Percentiles rank a stretch among this genome's conserved stretches.
Evolutionary conservation across 2,113 vertebrate genomes (phyloP).

Genomic region (Donacobius atricapilla): DNA sequence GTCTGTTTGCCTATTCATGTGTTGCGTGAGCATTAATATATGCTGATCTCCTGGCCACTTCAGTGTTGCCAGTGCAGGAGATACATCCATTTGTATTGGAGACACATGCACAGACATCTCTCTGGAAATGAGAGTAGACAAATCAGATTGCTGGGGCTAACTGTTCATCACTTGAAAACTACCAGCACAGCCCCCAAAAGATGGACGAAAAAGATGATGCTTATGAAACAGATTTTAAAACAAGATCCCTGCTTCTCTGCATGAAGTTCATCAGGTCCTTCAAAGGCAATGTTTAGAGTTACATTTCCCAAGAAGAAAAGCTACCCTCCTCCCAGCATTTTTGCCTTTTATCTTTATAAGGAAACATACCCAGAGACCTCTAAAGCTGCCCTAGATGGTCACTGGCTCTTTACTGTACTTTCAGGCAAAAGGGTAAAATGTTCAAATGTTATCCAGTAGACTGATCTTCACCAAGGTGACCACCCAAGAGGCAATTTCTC

Average conservation of each 20-base stretch:
- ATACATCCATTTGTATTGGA: neutral
- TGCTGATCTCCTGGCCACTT: neutral
- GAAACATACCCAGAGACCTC: neutral
- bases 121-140: neutral
- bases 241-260: neutral
- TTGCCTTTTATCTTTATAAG: neutral
- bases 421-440: neutral
- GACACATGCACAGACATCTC: neutral
- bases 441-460: neutral
- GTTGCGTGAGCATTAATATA: neutral
- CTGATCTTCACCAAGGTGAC: neutral
- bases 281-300: neutral
- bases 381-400: neutral
- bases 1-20: neutral
- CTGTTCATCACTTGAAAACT: neutral
- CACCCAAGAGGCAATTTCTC: neutral
- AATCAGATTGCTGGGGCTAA: neutral
- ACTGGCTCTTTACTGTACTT: neutral
- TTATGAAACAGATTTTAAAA: neutral
- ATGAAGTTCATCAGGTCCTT: neutral
- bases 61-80: neutral
- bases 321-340: neutral
- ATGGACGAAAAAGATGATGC: no score
- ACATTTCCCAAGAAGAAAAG: neutral
- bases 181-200: neutral